Base-by-base conservation (phyloP, 2,888 invertebrate genomes). In the Drosophila emarginata region DNA sequence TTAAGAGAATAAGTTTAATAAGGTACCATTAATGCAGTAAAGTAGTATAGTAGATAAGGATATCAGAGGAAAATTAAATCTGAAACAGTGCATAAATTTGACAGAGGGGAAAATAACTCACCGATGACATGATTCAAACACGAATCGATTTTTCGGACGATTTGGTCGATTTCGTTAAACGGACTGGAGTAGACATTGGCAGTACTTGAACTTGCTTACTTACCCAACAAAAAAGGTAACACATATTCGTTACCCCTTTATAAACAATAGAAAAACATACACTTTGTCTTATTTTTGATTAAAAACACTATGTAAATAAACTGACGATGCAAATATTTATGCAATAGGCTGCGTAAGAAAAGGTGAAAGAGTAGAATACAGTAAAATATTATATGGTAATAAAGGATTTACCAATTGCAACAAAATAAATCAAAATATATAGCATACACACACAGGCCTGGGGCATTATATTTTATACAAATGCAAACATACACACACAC, bases 51-150 rank as follows among this genome's bases (percentile, higher is more conserved):
- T 21, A 45, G 11, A 45, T 11, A 4, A 11, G 2, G 5, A 26
- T 26, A 1, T 26, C 21, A 45, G 12, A 45, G 21, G 40, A 15
- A 21, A 21, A 21, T 18, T 21, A 45, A 45, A 45, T 45, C 11
- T 21, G 45, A 45, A 45, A 45, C 2, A 45, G 45, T 45, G 45
- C 45, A 45, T 39, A 39, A n/a, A n/a, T n/a, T 37, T 37, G n/a
- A 37, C 3, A 45, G 45, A 45, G 18, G 7, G 40, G 15, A 45
- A 45, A 18, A 12, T 21, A 45, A 45, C 45, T 45, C 45, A 45
- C 45, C 45, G 18, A 18, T 21, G 4, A 45, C 45, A 11, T 40
- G 6, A 5, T 5, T 28, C 4, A 28, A 28, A 9, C 32, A 9
- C 11, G 32, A 45, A 11, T 9, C 4, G 2, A 18, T 45, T 18